Evolutionary conservation across 2,888 invertebrate species (phyloP).

Genomic region (Tridacna gigas): DNA sequence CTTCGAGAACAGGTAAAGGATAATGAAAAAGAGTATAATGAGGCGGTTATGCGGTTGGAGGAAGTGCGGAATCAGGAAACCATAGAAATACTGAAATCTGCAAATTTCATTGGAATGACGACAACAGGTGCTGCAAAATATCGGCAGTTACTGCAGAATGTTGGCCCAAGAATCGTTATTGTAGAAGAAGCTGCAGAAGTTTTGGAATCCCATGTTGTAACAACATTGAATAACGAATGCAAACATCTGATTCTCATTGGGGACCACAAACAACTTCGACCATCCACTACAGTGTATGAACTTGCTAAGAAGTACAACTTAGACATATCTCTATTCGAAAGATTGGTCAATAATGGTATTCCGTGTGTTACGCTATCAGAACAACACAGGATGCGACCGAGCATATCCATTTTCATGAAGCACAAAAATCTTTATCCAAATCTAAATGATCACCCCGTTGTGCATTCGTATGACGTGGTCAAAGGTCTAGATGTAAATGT

Average conservation of each 20-base stretch:
- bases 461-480: conserved; percentile 71
- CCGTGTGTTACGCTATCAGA: conserved; percentile 84
- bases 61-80: conserved; percentile 73
- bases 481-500: conserved; percentile 78
- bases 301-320: conserved; percentile 89
- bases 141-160: conserved; percentile 70
- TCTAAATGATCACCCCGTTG: conserved; percentile 76
- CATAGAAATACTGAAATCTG: conserved; percentile 67
- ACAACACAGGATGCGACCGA: conserved; percentile 83
- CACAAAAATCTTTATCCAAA: conserved; percentile 76
- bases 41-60: conserved; percentile 49
- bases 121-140: conserved; percentile 83
- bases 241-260: conserved; percentile 93
- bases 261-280: conserved; percentile 93
- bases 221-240: conserved; percentile 90
- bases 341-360: conserved; percentile 90
- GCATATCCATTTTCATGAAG: conserved; percentile 77
- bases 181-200: conserved; percentile 96
- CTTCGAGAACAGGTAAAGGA: conserved; percentile 56
- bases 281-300: conserved; percentile 89
- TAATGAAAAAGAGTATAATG: conserved; percentile 60
- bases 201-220: conserved; percentile 92
- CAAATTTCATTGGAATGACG: conserved; percentile 82
- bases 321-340: conserved; percentile 92
- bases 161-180: conserved; percentile 84